phyloP scores from a whole-genome alignment of 1,140 invertebrate genomes.

The Drosophila sulfurigaster region DNA sequence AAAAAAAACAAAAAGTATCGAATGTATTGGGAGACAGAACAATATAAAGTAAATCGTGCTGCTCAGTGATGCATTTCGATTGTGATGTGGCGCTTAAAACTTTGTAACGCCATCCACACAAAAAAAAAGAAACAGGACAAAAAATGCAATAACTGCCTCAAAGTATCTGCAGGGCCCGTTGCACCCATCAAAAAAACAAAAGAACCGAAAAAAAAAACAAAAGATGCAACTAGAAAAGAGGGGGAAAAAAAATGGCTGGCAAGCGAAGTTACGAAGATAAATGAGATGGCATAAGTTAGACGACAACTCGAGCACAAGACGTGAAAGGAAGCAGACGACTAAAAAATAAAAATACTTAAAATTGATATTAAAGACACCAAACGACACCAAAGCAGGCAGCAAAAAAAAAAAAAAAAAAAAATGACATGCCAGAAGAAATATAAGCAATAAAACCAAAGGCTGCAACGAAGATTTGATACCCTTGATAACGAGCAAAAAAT shows the following conservation, averaged over 20 bases:
- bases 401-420: conserved; percentile 2
- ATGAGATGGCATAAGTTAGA: conserved; percentile 83
- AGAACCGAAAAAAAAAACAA: not conserved
- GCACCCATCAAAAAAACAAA: not conserved
- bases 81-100: conserved; percentile 24
- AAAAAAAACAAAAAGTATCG: not conserved
- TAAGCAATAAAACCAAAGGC: not conserved
- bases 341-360: conserved; percentile 57
- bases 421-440: not conserved
- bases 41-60: conserved; percentile 8
- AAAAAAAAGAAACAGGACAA: conserved; percentile 2
- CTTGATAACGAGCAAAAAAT: not conserved
- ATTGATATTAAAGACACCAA: conserved; percentile 67
- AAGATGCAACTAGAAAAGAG: too few relatives aligned
- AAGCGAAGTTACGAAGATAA: conserved; percentile 76
- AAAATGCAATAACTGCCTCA: conserved; percentile 69
- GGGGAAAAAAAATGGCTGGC: not conserved
- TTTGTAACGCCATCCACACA: conserved; percentile 8
- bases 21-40: not conserved
- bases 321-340: conserved; percentile 36
- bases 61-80: conserved; percentile 35
- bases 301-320: conserved; percentile 72
- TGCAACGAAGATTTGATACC: conserved; percentile 8
- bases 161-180: not conserved
- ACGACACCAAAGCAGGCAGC: conserved; percentile 1